Base-by-base conservation (phyloP, 2,888 invertebrate genomes). In the Nomada lathburiana region DNA sequence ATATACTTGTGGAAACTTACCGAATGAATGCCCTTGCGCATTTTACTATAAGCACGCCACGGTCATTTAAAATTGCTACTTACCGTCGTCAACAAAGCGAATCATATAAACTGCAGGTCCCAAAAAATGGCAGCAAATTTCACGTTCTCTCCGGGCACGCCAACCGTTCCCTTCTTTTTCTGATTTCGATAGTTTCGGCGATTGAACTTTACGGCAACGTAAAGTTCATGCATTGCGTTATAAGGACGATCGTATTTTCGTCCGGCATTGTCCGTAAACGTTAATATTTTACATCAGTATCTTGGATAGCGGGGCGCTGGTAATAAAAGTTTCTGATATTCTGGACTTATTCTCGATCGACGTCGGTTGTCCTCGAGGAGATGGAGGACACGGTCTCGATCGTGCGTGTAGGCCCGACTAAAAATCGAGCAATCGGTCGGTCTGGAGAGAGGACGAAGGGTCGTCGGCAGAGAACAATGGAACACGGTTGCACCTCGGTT, bases 401-500 rank as follows among this genome's bases (percentile, higher is more conserved):
- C 83, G 82, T 69, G 80, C 26, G 60, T 70, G 67, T 29, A 65
- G 78, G 73, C 67, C 82, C 76, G 80, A 74, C 83, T 83, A 88
- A 88, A 88, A 88, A 88, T 88, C 88, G 88, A 88, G 85, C 88
- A 88, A 88, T 88, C 86, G 79, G 47, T n/a, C 67, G 86, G 67
- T 62, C 55, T 74, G 83, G 64, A 67, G 73, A 82, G 80, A 84
- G 82, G 81, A 87, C 87, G 81, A 84, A 87, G 88, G 87, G 83
- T 88, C 89, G 86, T 85, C 89, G 82, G 79, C 89, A 89, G 86
- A 86, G 88, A 89, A 89, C 88, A 89, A 89, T 89, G 88, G 88
- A 76, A 69, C 88, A 83, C 80, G 82, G 82, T 82, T 86, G 88
- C 81, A 83, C 67, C 71, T 81, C 75, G 89, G 89, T 89, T 89